Evolutionary conservation across 2,113 vertebrate genomes (phyloP), one percentile per base, ranked within the genome.

Genomic region (Lipotes vexillifer): DNA sequence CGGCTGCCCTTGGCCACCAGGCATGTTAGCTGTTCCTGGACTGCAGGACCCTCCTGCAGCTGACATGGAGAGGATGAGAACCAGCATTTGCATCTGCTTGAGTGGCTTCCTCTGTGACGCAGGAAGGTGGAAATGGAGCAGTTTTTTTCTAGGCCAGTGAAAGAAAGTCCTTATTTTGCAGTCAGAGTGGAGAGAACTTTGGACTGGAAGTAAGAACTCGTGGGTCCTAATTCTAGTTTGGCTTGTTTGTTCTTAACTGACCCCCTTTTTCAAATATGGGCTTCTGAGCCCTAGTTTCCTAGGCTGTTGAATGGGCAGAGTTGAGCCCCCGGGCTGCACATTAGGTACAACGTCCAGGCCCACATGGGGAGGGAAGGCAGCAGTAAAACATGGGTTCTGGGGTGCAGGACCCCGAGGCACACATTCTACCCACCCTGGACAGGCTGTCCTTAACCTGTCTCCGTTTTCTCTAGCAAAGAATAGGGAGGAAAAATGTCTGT

Each of bases 91-190:
- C 33, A 61, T 78, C 57, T 78, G 87, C 10, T 31, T 82, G 49
- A 83, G 69, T 46, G 66, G 44, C 44, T 78, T 92, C 77, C 55
- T 52, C 80, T 61, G 41, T 52, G 80, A 93, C 49, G 23, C 10
- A 46, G 92, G 80, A 84, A 91, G 52, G 52, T 71, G 68, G 78
- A 93, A 83, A 84, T 38, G 13, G 61, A 86, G 41, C 68, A 69
- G 52, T 20, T 44, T 93, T 93, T 96, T 95, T 96, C 95, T 96
- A 90, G 92, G 74, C 69, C 96, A 89, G 49, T 27, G 23, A 72
- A 81, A 87, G 49, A 92, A 93, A 97, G 72, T 86, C 46, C 52
- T 88, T 57, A 65, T 84, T 96, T 44, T 88, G 68, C 38, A 90
- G 80, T 81, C 63, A 33, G 25, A 85, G 15, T 18, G 14, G 15